A percentile compares a stretch with the other conserved stretches of the same genome.
These are phyloP conservation scores for Umimayanthus chanpuru DNA, from an alignment of 92 coral and sea anemone genomes.

Conservation along the genomic window DNA sequence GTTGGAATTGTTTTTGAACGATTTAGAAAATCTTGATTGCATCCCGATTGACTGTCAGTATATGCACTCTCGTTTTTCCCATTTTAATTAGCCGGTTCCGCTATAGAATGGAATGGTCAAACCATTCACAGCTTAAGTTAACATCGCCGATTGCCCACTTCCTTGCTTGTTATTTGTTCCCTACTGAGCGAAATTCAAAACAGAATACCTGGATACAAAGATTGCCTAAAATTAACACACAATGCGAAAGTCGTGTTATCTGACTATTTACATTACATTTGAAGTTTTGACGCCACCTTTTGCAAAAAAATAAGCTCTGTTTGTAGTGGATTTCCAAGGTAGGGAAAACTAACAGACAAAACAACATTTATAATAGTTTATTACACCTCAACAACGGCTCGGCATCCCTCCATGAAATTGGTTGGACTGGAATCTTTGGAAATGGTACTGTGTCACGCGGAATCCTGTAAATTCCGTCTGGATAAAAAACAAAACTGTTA, in stretches of 20 bases:
- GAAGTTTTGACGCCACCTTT: too few relatives aligned
- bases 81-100: too few relatives aligned
- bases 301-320: too few relatives aligned
- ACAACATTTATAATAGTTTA: not conserved
- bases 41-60: too few relatives aligned
- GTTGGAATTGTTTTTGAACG: too few relatives aligned
- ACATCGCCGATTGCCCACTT: not conserved
- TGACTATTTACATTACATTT: not conserved
- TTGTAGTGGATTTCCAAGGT: not conserved
- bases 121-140: not conserved
- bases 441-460: constrained; percentile 44
- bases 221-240: too few relatives aligned
- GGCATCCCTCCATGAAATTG: constrained; percentile 76
- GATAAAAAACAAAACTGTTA: not conserved
- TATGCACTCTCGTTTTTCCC: too few relatives aligned
- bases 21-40: too few relatives aligned
- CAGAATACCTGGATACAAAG: too few relatives aligned
- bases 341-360: not conserved
- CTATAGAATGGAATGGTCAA: too few relatives aligned
- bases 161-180: too few relatives aligned
- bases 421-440: constrained; percentile 82
- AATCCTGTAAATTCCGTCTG: constrained; percentile 80
- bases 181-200: too few relatives aligned
- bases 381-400: constrained; percentile 64
- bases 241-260: not conserved